Percentiles rank a stretch among this genome's conserved stretches.
Evolutionary conservation across 2,113 vertebrate species (phyloP).

Genomic region (Crotalus horridus): DNA sequence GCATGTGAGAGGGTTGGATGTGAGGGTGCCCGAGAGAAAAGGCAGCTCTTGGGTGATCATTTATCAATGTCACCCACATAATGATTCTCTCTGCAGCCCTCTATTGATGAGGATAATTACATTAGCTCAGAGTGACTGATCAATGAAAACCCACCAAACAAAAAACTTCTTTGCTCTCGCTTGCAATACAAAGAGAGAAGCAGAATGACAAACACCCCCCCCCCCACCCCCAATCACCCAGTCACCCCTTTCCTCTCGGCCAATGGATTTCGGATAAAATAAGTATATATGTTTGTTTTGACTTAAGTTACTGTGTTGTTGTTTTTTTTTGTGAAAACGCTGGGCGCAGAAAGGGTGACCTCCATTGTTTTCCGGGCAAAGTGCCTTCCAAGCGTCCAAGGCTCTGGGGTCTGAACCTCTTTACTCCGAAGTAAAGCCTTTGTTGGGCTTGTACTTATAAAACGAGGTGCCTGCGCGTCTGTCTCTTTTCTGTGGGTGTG

Average conservation of each 20-base stretch:
- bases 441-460: conserved; percentile 18
- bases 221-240: conserved; percentile 36
- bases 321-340: conserved; percentile 42
- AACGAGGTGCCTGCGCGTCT: neutral
- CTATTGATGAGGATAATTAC: conserved; percentile 99
- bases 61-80: conserved; percentile 99
- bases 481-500: neutral
- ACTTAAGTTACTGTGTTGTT: neutral
- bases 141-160: conserved; percentile 96
- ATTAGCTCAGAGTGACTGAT: conserved; percentile 99
- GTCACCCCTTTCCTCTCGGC: neutral
- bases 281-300: neutral
- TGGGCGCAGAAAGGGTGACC: conserved; percentile 38
- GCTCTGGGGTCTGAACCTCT: neutral
- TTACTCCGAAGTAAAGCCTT: neutral
- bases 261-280: neutral
- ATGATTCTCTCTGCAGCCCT: conserved; percentile 99
- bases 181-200: conserved; percentile 74
- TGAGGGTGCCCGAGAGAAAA: conserved; percentile 91
- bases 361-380: conserved; percentile 44
- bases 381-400: conserved; percentile 12
- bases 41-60: conserved; percentile 98
- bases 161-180: conserved; percentile 92
- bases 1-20: conserved; percentile 85
- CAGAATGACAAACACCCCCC: conserved; percentile 44